Evolutionary conservation across 2,797 vertebrate genomes (phyloP).

Genomic region (Otus scops): DNA sequence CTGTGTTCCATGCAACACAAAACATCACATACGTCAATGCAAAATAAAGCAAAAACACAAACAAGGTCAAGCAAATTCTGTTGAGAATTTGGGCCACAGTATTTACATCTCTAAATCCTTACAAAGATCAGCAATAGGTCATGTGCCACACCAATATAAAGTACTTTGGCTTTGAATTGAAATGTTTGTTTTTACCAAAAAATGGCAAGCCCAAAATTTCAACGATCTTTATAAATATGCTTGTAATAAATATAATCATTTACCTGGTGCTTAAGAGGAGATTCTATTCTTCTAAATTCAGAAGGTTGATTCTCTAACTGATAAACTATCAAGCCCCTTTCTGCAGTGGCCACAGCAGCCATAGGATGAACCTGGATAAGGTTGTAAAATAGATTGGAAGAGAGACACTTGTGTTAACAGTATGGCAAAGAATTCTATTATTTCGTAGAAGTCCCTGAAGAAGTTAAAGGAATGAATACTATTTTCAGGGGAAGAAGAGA

Average conservation of each 20-base stretch:
- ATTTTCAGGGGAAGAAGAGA: background rate
- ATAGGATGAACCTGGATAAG: slow-evolving; percentile 90
- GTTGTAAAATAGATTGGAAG: background rate
- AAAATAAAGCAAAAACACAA: background rate
- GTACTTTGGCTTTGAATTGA: background rate
- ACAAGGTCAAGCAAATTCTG: background rate
- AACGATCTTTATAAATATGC: background rate
- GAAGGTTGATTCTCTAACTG: slow-evolving; percentile 97
- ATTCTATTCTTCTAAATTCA: slow-evolving; percentile 96
- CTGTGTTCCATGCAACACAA: background rate
- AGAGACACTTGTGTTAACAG: background rate
- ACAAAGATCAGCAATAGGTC: background rate
- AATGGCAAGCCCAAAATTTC: background rate
- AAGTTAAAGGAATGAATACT: background rate
- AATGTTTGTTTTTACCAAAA: background rate
- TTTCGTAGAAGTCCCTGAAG: background rate
- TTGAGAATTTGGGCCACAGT: background rate
- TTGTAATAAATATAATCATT: background rate
- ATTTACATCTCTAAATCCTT: background rate
- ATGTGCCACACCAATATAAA: fast-evolving
- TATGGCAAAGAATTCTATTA: background rate
- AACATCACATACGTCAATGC: background rate
- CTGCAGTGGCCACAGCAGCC: slow-evolving; percentile 97
- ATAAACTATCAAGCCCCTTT: slow-evolving; percentile 95
- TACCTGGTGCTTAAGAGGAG: slow-evolving; percentile 98